Percentiles rank a stretch among this genome's conserved stretches.
Conservation (phyloP, 2,888 invertebrate species). For the Cylindroiulus punctatus region DNA sequence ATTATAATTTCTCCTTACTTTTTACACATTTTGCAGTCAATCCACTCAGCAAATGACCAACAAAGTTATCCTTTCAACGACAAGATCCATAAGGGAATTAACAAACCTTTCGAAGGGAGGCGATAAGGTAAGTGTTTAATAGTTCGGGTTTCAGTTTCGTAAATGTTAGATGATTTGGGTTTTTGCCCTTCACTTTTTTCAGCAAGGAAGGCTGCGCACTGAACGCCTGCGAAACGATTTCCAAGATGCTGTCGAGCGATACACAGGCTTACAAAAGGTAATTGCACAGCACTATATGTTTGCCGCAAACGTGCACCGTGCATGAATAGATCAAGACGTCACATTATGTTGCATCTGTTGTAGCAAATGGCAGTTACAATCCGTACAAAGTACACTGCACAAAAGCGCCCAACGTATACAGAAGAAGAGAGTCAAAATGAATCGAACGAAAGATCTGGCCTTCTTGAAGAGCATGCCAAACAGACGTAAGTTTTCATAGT, state of each 20-base stretch:
- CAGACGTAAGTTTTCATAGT: constrained; percentile 43
- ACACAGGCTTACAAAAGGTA: constrained; percentile 51
- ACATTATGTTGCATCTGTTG: too few relatives aligned
- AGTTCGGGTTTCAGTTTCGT: background rate
- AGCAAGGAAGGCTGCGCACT: constrained; percentile 41
- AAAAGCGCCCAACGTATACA: background rate
- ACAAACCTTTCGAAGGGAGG: background rate
- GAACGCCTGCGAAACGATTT: constrained; percentile 52
- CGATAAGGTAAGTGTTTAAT: background rate
- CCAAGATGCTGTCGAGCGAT: constrained; percentile 48
- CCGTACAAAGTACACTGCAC: constrained; percentile 14
- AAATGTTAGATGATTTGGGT: background rate
- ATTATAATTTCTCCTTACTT: background rate
- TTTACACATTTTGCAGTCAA: constrained; percentile 40
- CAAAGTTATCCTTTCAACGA: constrained; percentile 30
- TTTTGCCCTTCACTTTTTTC: background rate
- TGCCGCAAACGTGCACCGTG: background rate
- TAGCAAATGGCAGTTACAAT: constrained; percentile 50
- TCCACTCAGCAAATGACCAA: constrained; percentile 53
- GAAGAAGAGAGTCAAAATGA: constrained; percentile 27
- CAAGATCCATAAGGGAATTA: constrained; percentile 39
- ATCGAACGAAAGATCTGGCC: background rate
- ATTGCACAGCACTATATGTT: background rate
- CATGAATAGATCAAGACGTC: too few relatives aligned
- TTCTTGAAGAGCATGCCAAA: constrained; percentile 32